phyloP scores from a whole-genome alignment of 2,888 invertebrate genomes.

The Dryobota labecula region DNA sequence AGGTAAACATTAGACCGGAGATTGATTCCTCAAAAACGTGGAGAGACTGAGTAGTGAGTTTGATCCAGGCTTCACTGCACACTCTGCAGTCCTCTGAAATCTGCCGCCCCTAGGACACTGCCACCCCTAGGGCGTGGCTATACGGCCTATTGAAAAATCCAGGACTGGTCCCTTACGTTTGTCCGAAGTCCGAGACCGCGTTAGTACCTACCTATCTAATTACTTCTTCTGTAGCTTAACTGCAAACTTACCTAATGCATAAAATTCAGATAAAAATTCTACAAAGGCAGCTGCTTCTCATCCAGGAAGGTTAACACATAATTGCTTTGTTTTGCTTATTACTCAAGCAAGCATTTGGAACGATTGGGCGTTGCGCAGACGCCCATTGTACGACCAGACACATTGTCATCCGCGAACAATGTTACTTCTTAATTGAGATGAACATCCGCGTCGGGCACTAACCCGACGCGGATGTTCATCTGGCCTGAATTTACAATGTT shows the following conservation, averaged over 20 bases:
- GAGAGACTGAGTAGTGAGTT: too few relatives aligned
- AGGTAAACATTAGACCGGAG: too few relatives aligned
- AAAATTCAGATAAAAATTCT: constrained; percentile 10
- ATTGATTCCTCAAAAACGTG: too few relatives aligned
- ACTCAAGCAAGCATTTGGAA: constrained; percentile 57
- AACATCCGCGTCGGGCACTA: constrained; percentile 55
- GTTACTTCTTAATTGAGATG: constrained; percentile 68
- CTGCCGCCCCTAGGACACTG: too few relatives aligned
- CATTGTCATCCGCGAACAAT: constrained; percentile 67
- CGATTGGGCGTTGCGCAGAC: constrained; percentile 63
- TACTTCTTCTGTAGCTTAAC: neutral
- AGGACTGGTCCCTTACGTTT: too few relatives aligned
- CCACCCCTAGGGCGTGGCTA: too few relatives aligned
- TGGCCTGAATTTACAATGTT: constrained; percentile 16
- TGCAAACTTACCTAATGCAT: neutral
- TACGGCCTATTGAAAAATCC: too few relatives aligned
- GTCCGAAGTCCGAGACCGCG: too few relatives aligned
- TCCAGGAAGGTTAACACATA: constrained; percentile 31
- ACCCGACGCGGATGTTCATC: too few relatives aligned
- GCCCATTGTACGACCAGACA: constrained; percentile 64
- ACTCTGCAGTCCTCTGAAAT: too few relatives aligned
- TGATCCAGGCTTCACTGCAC: too few relatives aligned
- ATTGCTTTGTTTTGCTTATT: constrained; percentile 53
- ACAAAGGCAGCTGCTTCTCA: constrained; percentile 36
- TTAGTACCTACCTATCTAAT: neutral